Conservation (phyloP, 2,113 vertebrate genomes). For the Tetrax tetrax region DNA sequence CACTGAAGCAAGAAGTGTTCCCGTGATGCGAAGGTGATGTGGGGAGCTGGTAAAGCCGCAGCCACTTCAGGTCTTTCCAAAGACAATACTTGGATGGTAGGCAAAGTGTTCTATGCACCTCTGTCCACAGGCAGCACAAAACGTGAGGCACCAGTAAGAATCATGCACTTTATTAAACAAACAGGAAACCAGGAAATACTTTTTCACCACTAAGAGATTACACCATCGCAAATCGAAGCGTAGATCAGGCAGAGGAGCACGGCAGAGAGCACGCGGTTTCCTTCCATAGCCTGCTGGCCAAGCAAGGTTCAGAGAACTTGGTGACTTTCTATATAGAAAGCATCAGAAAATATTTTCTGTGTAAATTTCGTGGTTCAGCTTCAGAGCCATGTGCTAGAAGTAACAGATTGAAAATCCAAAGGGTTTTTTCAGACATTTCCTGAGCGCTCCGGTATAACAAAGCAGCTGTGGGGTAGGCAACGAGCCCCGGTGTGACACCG, state of each 20-base stretch:
- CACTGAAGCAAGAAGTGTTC: background rate
- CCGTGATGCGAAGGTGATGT: background rate
- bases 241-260: background rate
- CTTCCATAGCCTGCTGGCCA: background rate
- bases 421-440: background rate
- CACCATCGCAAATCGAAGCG: background rate
- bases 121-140: background rate
- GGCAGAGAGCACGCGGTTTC: background rate
- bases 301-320: background rate
- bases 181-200: background rate
- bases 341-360: background rate
- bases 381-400: background rate
- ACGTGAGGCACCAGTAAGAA: background rate
- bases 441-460: accelerated
- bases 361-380: background rate
- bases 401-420: background rate
- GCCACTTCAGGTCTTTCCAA: background rate
- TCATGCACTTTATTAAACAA: background rate
- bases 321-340: background rate
- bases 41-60: background rate
- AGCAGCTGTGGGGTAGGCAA: background rate
- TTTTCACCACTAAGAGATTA: background rate
- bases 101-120: background rate
- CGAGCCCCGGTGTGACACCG: background rate
- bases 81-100: background rate